Conservation (phyloP, 2,797 vertebrate species). For the Austrolebias charrua region DNA sequence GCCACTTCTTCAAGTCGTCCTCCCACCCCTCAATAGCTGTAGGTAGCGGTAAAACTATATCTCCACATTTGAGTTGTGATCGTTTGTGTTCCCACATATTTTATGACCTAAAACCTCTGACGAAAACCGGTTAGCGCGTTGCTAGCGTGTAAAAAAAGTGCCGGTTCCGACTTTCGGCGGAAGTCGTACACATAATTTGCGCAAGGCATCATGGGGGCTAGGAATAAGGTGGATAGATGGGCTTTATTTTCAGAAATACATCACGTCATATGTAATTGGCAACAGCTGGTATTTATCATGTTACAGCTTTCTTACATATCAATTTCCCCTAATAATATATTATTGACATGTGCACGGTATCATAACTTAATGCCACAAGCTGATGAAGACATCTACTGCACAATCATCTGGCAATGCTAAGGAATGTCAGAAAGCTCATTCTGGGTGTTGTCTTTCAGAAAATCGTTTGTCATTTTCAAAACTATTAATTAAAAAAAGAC, state of each 20-base stretch:
- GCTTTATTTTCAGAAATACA: not conserved
- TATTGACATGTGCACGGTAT: constrained; percentile 2
- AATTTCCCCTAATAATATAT: constrained; percentile 4
- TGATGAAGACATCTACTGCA: constrained; percentile 9
- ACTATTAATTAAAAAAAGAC: constrained; percentile 34
- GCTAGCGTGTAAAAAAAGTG: too few relatives aligned
- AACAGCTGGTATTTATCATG: constrained; percentile 12
- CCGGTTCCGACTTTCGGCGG: too few relatives aligned
- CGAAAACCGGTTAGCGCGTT: too few relatives aligned
- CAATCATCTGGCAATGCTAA: constrained; percentile 49
- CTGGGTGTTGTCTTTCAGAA: constrained; percentile 19
- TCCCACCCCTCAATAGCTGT: too few relatives aligned
- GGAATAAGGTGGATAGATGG: too few relatives aligned
- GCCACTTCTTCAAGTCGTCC: too few relatives aligned
- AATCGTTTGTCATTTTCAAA: constrained; percentile 36
- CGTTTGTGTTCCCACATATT: too few relatives aligned
- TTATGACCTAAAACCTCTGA: too few relatives aligned
- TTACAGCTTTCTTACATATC: constrained; percentile 11
- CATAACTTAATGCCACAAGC: constrained; percentile 5
- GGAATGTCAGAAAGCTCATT: not conserved
- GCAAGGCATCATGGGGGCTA: too few relatives aligned
- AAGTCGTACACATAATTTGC: too few relatives aligned
- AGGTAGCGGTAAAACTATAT: too few relatives aligned
- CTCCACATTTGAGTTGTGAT: too few relatives aligned
- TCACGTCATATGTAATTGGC: constrained; percentile 3